phyloP scores from a whole-genome alignment of 2,797 vertebrate genomes.

The Enteromius thamalakanensis region DNA sequence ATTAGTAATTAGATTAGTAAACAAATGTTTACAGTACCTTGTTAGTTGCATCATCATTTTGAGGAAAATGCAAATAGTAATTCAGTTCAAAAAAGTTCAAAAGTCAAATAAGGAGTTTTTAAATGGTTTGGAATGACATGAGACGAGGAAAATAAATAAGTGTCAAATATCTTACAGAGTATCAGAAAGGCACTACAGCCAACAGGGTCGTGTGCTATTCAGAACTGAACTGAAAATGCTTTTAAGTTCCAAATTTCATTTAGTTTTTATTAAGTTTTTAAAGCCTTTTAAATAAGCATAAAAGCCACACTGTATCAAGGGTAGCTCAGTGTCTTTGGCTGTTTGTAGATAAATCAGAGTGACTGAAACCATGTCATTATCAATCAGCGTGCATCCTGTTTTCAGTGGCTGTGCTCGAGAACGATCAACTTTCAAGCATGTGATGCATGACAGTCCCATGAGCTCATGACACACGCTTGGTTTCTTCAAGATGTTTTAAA shows the following conservation, averaged over 20 bases:
- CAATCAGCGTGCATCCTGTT: slow-evolving; percentile 22
- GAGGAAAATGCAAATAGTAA: not conserved
- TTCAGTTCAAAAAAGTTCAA: not conserved
- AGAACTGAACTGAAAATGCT: not conserved
- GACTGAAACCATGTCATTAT: slow-evolving; percentile 8
- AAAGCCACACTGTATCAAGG: not conserved
- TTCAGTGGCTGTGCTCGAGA: not conserved
- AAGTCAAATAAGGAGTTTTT: slow-evolving; percentile 1
- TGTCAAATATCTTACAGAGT: not conserved
- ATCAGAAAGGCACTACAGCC: not conserved
- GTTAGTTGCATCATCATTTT: not conserved
- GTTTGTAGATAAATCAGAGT: not conserved
- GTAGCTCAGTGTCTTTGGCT: not conserved
- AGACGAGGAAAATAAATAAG: not conserved
- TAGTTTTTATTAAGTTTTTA: not conserved
- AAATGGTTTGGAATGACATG: not conserved
- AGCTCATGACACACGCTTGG: not conserved
- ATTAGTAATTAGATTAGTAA: too few relatives aligned
- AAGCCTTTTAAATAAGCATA: not conserved
- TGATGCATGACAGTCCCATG: not conserved
- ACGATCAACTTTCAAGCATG: not conserved
- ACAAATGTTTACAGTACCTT: slow-evolving; percentile 18
- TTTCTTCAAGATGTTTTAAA: not conserved
- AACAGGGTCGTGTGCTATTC: not conserved
- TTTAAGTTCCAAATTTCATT: not conserved